A percentile compares a stretch with the other conserved stretches of the same genome.
Conservation (phyloP, 2,888 invertebrate genomes). For the Sialis lutaria region DNA sequence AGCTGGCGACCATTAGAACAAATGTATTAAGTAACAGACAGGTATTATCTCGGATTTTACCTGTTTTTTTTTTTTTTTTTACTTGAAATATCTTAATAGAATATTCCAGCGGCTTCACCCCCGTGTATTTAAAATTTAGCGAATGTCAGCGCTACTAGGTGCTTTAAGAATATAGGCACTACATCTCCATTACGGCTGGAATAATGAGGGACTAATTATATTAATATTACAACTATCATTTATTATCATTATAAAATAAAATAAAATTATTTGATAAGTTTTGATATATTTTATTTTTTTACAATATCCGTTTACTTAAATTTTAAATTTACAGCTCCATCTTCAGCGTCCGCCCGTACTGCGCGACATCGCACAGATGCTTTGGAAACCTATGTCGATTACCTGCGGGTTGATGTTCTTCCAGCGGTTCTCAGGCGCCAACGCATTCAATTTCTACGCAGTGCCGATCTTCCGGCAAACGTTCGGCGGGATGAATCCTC, state of each 20-base stretch:
- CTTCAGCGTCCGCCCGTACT: constrained; percentile 3
- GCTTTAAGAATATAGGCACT: not conserved
- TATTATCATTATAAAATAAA: too few relatives aligned
- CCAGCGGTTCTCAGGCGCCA: constrained; percentile 70
- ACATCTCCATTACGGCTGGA: constrained; percentile 7
- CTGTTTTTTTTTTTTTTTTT: too few relatives aligned
- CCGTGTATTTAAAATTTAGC: too few relatives aligned
- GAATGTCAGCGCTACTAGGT: too few relatives aligned
- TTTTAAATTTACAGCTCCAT: constrained; percentile 3
- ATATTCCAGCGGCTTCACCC: too few relatives aligned
- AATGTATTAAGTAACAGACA: constrained; percentile 35
- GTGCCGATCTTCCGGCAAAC: constrained; percentile 76
- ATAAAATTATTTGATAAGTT: not conserved
- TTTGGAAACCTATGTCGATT: constrained; percentile 58
- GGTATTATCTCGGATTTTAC: not conserved
- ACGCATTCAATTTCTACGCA: constrained; percentile 71
- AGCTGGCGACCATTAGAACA: constrained; percentile 50
- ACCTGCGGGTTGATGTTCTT: constrained; percentile 81
- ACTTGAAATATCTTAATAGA: too few relatives aligned
- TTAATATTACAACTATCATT: too few relatives aligned
- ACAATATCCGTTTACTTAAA: not conserved
- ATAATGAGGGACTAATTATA: not conserved
- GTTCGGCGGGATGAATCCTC: constrained; percentile 64
- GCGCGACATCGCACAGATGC: constrained; percentile 17
- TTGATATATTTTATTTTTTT: too few relatives aligned